Conservation (phyloP, 2,113 vertebrate genomes). For the Ibidorhyncha struthersii region DNA sequence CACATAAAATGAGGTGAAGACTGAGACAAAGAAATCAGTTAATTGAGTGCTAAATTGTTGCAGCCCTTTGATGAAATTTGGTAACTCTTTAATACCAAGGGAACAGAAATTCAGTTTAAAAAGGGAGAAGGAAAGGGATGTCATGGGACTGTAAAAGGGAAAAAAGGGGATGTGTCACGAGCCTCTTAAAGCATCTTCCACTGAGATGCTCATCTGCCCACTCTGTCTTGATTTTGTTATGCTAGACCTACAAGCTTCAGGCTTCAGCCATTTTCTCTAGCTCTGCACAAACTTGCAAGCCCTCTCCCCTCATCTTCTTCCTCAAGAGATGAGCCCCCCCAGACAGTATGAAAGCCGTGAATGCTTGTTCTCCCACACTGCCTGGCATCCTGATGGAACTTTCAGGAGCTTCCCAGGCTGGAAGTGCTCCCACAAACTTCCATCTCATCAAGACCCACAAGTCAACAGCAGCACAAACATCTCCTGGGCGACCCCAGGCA, state of each 20-base stretch:
- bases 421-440: background rate
- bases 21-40: background rate
- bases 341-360: background rate
- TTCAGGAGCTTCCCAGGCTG: background rate
- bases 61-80: background rate
- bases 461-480: background rate
- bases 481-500: background rate
- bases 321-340: background rate
- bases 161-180: background rate
- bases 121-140: background rate
- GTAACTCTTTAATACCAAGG: background rate
- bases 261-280: background rate
- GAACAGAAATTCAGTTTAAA: background rate
- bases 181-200: background rate
- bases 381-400: background rate
- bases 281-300: background rate
- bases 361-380: background rate
- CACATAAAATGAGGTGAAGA: background rate
- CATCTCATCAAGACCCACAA: background rate
- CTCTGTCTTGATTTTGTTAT: background rate
- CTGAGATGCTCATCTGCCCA: background rate
- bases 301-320: background rate
- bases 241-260: background rate
- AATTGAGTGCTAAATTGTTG: background rate
- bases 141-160: background rate